Percentiles rank a stretch among this genome's conserved stretches.
phyloP scores from a whole-genome alignment of 2,888 invertebrate genomes.

The Micoletzkya japonica region DNA sequence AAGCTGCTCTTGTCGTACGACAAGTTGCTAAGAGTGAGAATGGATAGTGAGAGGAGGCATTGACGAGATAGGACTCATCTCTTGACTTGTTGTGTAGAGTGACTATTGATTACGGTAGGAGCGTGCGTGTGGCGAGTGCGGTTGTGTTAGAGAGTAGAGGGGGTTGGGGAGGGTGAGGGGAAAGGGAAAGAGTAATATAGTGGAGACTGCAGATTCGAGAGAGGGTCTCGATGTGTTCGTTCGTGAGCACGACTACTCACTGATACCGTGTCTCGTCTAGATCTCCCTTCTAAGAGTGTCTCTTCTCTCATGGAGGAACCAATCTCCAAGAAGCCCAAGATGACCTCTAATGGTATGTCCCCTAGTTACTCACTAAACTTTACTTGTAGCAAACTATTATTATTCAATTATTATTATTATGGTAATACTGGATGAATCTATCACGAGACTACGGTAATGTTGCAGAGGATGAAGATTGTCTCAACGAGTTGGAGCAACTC shows the following conservation, averaged over 20 bases:
- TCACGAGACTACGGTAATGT: not conserved
- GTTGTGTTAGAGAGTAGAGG: not conserved
- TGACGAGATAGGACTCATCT: no score
- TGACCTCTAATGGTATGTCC: constrained; percentile 31
- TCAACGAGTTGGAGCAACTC: constrained; percentile 50
- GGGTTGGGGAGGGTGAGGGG: no score
- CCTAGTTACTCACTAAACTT: not conserved
- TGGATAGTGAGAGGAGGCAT: no score
- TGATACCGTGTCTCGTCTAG: not conserved
- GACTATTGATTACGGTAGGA: no score
- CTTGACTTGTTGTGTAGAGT: no score
- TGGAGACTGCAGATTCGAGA: no score
- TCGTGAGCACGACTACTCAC: not conserved
- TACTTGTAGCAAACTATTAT: not conserved
- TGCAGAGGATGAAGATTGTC: constrained; percentile 40
- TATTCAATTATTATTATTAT: not conserved
- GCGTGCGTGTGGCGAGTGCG: not conserved
- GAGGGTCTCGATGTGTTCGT: not conserved
- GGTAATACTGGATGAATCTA: not conserved
- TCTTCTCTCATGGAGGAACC: constrained; percentile 33
- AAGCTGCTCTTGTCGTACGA: no score
- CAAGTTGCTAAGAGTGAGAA: no score
- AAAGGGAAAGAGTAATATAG: no score
- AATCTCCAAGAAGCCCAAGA: constrained; percentile 36
- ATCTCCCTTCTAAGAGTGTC: not conserved